Base-by-base conservation (phyloP, 2,797 vertebrate genomes). In the Coendou prehensilis region DNA sequence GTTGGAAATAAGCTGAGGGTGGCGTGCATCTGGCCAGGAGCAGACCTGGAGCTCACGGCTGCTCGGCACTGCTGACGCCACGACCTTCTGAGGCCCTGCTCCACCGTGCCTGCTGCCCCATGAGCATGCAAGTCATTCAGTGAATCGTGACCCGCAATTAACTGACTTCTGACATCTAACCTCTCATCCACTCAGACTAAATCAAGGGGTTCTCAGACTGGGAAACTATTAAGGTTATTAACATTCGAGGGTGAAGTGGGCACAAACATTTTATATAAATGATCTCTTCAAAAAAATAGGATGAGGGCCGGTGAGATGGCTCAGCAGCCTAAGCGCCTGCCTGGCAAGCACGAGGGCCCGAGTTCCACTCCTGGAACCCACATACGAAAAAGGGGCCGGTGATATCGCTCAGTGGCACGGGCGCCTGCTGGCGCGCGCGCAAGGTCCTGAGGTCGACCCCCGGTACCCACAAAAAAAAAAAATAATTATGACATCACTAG, bases 81-180 rank as follows among this genome's bases (percentile, higher is more conserved):
- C 47, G 20, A 20, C 23, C 1, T 15, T 30, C 26, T 5, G 41
- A 28, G 17, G 17, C 37, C 0, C 3, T 0, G 14, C 26, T 50
- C 30, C 33, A 20, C 37, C 47, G 17, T 0, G 17, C 37, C 56
- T 7, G 6, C 41, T 20, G 28, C 67, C 41, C 33, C 2, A 15
- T 0, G 0, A 75, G 45, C 17, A 9, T n/a, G 28, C 18, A 23
- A 0, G 9, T 11, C 76, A 4, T 47, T 52, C 10, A 10, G 45
- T 52, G 3, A 63, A 7, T 0, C 4, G 8, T 7, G 13, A 30
- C 41, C 14, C 17, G 45, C 20, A 13, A 54, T 6, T 22, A 30
- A 23, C 18, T 1, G 13, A 64, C 50, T 2, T 18, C 50, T 50
- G 69, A 75, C 5, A 5, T 2, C 69, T 28, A 80, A 26, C n/a